Evolutionary conservation across 2,113 vertebrate genomes (phyloP).

Genomic region (Pogonocichla stellata): DNA sequence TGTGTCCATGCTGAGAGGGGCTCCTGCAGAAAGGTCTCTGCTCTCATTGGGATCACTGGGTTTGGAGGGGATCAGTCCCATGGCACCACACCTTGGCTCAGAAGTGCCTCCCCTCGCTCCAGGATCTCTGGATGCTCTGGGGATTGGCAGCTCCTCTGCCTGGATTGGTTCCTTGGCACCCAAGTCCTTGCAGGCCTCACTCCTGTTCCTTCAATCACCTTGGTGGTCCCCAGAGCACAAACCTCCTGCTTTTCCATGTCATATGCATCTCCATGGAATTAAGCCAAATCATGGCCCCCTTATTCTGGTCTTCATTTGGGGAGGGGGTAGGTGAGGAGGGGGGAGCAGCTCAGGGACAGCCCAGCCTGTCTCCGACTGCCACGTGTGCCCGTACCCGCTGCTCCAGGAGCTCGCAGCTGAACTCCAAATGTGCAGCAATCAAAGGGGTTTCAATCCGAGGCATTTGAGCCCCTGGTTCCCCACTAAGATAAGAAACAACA

Average conservation of each 20-base stretch:
- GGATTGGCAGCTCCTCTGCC: not conserved
- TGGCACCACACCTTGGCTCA: not conserved
- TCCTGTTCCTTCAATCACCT: rapidly evolving
- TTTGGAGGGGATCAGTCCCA: not conserved
- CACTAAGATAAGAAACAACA: conserved; percentile 22
- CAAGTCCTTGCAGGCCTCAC: rapidly evolving
- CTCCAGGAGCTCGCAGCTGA: conserved; percentile 19
- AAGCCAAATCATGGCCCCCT: not conserved
- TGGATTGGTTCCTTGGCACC: too few species aligned
- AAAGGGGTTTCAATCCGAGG: not conserved
- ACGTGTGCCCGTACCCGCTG: not conserved
- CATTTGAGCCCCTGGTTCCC: not conserved
- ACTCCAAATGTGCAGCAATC: not conserved
- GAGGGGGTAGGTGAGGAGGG: not conserved
- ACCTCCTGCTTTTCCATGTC: not conserved
- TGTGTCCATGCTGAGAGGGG: rapidly evolving
- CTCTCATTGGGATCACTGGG: rapidly evolving
- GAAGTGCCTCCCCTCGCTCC: not conserved
- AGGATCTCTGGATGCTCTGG: not conserved
- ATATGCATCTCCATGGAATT: not conserved
- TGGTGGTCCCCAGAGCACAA: not conserved
- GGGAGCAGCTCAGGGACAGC: not conserved
- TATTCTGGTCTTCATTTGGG: not conserved
- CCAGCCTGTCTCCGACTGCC: not conserved
- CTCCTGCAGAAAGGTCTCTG: not conserved